These are phyloP conservation scores for Arbacia lixula DNA, from an alignment of 53 echinoderm and acorn worm genomes.

Conservation along the genomic window DNA sequence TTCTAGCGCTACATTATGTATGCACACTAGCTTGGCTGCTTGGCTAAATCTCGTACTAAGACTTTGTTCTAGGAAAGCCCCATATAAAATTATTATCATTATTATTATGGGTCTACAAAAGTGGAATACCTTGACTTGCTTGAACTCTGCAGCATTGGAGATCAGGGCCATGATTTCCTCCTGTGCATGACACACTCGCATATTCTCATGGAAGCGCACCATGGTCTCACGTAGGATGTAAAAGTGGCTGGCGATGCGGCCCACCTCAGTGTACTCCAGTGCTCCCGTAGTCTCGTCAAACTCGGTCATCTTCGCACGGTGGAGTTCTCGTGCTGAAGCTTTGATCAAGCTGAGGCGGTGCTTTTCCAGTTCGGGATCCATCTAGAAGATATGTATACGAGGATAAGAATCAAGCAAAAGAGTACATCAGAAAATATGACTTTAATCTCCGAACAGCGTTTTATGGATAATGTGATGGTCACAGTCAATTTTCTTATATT, in stretches of 20 bases:
- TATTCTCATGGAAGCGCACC: conserved; percentile 71
- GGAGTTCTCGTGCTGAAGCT: conserved; percentile 66
- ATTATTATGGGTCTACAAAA: neutral
- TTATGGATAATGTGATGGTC: too few relatives aligned
- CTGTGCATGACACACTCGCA: conserved; percentile 68
- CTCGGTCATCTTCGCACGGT: conserved; percentile 87
- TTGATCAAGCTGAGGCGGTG: conserved; percentile 73
- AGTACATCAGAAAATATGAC: too few relatives aligned
- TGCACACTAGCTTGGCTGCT: too few relatives aligned
- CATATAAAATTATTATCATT: too few relatives aligned
- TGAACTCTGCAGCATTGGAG: conserved; percentile 80
- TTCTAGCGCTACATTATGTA: too few relatives aligned
- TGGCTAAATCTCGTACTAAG: too few relatives aligned
- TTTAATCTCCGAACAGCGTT: too few relatives aligned
- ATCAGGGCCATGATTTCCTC: conserved; percentile 81
- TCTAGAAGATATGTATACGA: conserved; percentile 45
- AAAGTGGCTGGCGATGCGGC: conserved; percentile 92
- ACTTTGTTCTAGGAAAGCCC: too few relatives aligned
- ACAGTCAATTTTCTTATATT: too few relatives aligned
- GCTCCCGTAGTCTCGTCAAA: conserved; percentile 72
- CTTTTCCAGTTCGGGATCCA: conserved; percentile 75
- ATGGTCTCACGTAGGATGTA: conserved; percentile 92
- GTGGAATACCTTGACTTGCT: conserved; percentile 94
- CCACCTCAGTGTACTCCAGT: conserved; percentile 88
- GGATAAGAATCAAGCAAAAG: too few relatives aligned